These are phyloP conservation scores for Napeogenes inachia DNA, from an alignment of 2,888 invertebrate species.

Conservation along the genomic window DNA sequence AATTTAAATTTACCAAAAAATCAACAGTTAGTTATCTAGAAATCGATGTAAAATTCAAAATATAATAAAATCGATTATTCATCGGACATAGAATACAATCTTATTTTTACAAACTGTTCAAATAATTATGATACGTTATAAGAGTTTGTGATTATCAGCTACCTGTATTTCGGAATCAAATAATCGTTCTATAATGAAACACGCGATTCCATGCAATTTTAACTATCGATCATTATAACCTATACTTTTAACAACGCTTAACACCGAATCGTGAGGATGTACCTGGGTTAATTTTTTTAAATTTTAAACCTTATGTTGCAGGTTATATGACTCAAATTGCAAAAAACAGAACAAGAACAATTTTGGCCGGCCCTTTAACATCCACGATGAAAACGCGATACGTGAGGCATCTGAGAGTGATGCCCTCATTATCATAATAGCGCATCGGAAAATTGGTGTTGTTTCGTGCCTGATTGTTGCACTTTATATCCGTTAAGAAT, in stretches of 20 bases:
- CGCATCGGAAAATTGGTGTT: slow-evolving; percentile 50
- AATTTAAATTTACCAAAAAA: no score
- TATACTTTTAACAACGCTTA: slow-evolving; percentile 36
- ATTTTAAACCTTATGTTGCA: slow-evolving; percentile 11
- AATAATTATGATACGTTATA: neutral
- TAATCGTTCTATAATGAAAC: slow-evolving; percentile 39
- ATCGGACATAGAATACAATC: no score
- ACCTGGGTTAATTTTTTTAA: neutral
- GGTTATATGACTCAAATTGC: neutral
- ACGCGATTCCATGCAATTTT: slow-evolving; percentile 40
- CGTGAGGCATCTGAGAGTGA: slow-evolving; percentile 46
- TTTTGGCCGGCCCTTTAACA: slow-evolving; percentile 33
- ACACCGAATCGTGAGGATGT: slow-evolving; percentile 34
- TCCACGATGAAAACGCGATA: slow-evolving; percentile 57
- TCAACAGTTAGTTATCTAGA: no score
- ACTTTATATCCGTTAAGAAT: slow-evolving; percentile 12
- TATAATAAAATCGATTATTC: no score
- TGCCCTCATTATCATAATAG: slow-evolving; percentile 62
- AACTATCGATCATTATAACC: slow-evolving; percentile 46
- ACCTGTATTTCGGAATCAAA: slow-evolving; percentile 35
- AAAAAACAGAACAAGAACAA: slow-evolving; percentile 14
- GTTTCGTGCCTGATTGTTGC: slow-evolving; percentile 40
- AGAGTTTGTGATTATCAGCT: slow-evolving; percentile 13
- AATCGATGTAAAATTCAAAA: no score
- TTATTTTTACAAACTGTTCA: neutral